A percentile compares a stretch with the other conserved stretches of the same genome.
These are phyloP conservation scores for Apotomis turbidana DNA, from an alignment of 2,888 invertebrate genomes.

Conservation along the genomic window DNA sequence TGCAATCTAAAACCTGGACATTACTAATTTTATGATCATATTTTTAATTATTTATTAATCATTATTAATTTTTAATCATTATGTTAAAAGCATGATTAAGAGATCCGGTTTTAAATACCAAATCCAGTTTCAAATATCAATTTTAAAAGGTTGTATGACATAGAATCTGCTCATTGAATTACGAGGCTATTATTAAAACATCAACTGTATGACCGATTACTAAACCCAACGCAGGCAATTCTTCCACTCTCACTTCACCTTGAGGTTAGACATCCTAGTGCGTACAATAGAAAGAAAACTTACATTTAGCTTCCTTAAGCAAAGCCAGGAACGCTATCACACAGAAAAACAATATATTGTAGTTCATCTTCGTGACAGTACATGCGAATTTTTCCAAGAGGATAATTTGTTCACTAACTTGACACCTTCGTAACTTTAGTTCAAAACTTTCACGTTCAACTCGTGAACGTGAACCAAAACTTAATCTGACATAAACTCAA, in stretches of 20 bases:
- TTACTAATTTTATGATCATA: background rate
- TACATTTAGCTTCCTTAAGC: slow-evolving; percentile 65
- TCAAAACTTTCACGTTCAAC: slow-evolving; percentile 24
- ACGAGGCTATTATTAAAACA: background rate
- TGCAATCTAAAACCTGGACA: no score
- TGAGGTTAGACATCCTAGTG: slow-evolving; percentile 60
- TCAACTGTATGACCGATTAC: slow-evolving; percentile 6
- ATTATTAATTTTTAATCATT: no score
- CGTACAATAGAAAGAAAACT: slow-evolving; percentile 57
- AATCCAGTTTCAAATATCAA: background rate
- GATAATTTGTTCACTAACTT: slow-evolving; percentile 42
- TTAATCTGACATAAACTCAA: slow-evolving; percentile 3
- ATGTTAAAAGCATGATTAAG: slow-evolving; percentile 17
- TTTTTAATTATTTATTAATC: no score
- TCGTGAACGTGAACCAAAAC: slow-evolving; percentile 1
- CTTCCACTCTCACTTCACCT: slow-evolving; percentile 78
- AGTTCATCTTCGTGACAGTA: slow-evolving; percentile 59
- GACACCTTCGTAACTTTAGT: slow-evolving; percentile 30
- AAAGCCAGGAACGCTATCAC: slow-evolving; percentile 54
- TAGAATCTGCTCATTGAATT: background rate
- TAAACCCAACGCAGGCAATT: slow-evolving; percentile 25
- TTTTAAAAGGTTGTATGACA: slow-evolving; percentile 1
- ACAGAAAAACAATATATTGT: slow-evolving; percentile 52
- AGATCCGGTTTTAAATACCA: slow-evolving; percentile 15
- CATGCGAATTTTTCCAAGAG: slow-evolving; percentile 40